Base-by-base conservation (phyloP, 2,797 vertebrate species). In the Neosalanx taihuensis region DNA sequence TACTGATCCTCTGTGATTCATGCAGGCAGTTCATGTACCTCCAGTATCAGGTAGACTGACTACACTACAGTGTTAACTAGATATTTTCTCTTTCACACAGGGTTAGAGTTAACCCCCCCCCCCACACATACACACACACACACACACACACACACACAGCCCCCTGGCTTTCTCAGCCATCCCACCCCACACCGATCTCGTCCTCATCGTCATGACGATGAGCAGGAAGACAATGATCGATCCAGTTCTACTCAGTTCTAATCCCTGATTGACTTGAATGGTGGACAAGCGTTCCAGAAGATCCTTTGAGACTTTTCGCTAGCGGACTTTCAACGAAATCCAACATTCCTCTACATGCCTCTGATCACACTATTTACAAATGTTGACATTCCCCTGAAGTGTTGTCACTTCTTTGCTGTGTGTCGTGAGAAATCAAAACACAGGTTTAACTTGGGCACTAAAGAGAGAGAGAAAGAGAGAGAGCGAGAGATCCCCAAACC, bases 211-310 rank as follows among this genome's bases (percentile, higher is more conserved):
- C 84, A 80, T 84, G 85, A 77, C 69, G 62, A 76, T 71, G 73
- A 88, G 86, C 87, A 88, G 90, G 89, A 92, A 92, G 90, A 92
- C 88, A 75, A 85, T 81, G 76, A 83, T 81, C 83, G 75, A 6
- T 79, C 81, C 73, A 59, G 65, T 70, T 79, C 77, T 82, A 77
- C 81, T 89, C 84, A 70, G 76, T 83, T 85, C 88, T 76, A 35
- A 83, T 87, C 88, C 89, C 89, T 91, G 91, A 91, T 89, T 87
- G 86, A 86, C 86, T 88, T 85, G 77, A 87, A 78, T 70, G 76
- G 76, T 79, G 78, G 69, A 66, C 15, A 23, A 76, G 78, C 6
- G 66, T 63, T 73, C 76, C 78, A 71, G 69, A 70, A 73, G 62
- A 61, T 71, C 35, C 71, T 67, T 62, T 53, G 60, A 13, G 1